These are phyloP conservation scores for Neodon shergylaensis DNA, from an alignment of 2,113 vertebrate species.

Conservation along the genomic window DNA sequence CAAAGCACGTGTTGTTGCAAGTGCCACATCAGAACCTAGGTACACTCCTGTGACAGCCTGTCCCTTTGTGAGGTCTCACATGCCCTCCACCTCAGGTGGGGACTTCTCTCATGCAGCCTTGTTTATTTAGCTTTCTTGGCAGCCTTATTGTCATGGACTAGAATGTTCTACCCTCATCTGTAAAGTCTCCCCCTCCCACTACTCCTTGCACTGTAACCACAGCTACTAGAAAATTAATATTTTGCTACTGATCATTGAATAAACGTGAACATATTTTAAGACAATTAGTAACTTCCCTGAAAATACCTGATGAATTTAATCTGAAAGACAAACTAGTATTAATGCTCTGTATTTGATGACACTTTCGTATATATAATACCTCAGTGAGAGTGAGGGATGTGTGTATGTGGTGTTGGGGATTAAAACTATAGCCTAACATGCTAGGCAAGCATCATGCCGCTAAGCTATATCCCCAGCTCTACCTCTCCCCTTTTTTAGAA, in stretches of 20 bases:
- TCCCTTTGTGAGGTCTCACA: neutral
- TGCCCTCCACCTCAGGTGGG: neutral
- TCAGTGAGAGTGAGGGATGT: neutral
- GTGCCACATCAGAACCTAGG: neutral
- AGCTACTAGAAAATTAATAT: constrained; percentile 66
- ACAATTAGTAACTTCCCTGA: constrained; percentile 29
- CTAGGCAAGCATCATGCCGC: neutral
- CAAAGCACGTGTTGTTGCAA: neutral
- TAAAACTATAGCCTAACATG: neutral
- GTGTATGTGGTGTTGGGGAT: neutral
- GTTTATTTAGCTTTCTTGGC: constrained; percentile 11
- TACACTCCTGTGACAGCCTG: neutral
- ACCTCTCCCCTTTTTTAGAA: neutral
- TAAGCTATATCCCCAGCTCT: neutral
- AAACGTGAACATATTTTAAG: constrained; percentile 66
- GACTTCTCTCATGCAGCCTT: neutral
- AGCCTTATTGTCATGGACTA: neutral
- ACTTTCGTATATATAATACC: constrained; percentile 11
- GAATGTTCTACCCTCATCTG: neutral
- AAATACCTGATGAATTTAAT: constrained; percentile 25
- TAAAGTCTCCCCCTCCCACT: neutral
- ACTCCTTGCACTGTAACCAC: constrained; percentile 29
- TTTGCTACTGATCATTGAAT: constrained; percentile 71
- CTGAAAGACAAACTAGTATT: constrained; percentile 37
- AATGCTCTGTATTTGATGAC: neutral